These are phyloP conservation scores for Corynorhinus townsendii DNA, from an alignment of 2,113 vertebrate genomes.

Conservation along the genomic window DNA sequence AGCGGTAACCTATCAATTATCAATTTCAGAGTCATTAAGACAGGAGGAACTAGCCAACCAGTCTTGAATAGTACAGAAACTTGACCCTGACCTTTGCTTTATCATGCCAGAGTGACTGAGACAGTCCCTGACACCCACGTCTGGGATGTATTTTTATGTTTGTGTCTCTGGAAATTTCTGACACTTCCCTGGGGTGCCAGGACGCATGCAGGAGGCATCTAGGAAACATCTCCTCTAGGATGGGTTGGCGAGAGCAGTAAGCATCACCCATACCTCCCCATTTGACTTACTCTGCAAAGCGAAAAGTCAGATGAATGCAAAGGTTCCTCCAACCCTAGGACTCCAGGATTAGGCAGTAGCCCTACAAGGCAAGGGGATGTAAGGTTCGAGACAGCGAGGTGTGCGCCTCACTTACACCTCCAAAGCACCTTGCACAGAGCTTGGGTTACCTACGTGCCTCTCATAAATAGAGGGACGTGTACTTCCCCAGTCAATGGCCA, in stretches of 20 bases:
- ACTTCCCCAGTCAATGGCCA: not conserved
- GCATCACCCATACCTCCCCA: not conserved
- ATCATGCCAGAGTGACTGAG: not conserved
- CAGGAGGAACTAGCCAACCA: not conserved
- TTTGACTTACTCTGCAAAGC: not conserved
- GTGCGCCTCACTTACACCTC: not conserved
- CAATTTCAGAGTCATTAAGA: not conserved
- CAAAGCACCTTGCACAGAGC: not conserved
- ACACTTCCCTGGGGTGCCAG: not conserved
- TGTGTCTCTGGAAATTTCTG: not conserved
- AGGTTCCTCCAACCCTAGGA: not conserved
- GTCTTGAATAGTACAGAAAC: not conserved
- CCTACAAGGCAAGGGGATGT: not conserved
- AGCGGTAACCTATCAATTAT: not conserved
- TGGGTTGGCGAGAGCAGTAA: not conserved
- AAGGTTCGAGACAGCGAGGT: not conserved
- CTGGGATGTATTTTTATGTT: not conserved
- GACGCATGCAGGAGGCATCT: not conserved
- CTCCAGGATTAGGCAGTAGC: fast-evolving
- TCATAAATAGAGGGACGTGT: not conserved
- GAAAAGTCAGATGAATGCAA: not conserved
- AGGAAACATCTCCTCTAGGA: not conserved
- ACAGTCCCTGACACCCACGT: not conserved
- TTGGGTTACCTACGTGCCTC: not conserved
- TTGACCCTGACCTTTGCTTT: not conserved